These are phyloP conservation scores for Columba janthina DNA, from an alignment of 2,113 vertebrate species.

Conservation along the genomic window DNA sequence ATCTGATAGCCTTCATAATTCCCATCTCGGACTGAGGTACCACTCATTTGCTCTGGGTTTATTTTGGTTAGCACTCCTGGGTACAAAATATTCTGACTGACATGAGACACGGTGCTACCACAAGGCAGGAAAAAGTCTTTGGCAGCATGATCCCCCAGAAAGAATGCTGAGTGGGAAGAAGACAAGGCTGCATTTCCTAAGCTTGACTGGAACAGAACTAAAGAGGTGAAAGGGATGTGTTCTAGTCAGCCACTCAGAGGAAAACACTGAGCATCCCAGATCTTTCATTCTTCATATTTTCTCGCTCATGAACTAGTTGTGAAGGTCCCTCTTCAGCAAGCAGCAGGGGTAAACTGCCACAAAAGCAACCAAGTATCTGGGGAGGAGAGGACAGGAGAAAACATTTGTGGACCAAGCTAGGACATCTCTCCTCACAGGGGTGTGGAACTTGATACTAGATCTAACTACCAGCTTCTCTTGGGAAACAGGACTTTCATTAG, in stretches of 20 bases:
- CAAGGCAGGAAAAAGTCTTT: background rate
- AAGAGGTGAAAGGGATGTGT: background rate
- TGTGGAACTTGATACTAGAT: background rate
- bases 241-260: background rate
- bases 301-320: background rate
- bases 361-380: background rate
- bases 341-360: background rate
- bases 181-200: background rate
- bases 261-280: background rate
- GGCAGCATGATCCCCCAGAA: background rate
- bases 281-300: background rate
- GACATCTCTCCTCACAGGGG: background rate
- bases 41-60: background rate
- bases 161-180: background rate
- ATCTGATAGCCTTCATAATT: background rate
- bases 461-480: background rate
- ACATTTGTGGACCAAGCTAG: background rate
- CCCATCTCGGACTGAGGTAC: background rate
- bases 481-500: background rate
- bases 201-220: background rate
- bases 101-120: background rate
- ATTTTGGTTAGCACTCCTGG: background rate
- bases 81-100: background rate
- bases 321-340: background rate
- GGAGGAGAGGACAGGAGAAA: background rate